A percentile compares a stretch with the other conserved stretches of the same genome.
Evolutionary conservation across 2,888 invertebrate genomes (phyloP).

Genomic region (Fragum fragum): DNA sequence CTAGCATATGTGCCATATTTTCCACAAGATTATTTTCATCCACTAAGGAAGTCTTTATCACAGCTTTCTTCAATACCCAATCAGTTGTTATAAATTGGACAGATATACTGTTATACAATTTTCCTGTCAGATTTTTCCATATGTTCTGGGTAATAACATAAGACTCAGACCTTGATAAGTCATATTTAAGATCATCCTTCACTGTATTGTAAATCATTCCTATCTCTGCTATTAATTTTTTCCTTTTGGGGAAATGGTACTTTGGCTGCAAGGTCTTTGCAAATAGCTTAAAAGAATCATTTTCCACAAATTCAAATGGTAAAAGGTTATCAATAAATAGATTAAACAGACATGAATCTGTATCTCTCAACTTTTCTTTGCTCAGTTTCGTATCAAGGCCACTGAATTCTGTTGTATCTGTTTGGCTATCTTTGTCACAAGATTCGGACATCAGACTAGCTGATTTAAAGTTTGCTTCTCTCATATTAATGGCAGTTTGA

Average conservation of each 20-base stretch:
- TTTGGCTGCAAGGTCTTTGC: conserved; percentile 58
- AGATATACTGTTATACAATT: conserved; percentile 36
- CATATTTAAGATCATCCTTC: conserved; percentile 39
- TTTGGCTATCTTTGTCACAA: conserved; percentile 42
- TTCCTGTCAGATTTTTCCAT: conserved; percentile 35
- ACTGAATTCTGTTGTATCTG: conserved; percentile 39
- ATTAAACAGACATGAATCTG: conserved; percentile 56
- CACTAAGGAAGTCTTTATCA: conserved; percentile 36
- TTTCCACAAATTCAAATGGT: conserved; percentile 62
- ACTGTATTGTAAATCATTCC: conserved; percentile 51
- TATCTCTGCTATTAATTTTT: conserved; percentile 57
- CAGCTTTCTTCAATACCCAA: conserved; percentile 48
- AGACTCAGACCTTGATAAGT: conserved; percentile 37
- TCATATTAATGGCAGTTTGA: conserved; percentile 58
- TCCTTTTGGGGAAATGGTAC: conserved; percentile 64
- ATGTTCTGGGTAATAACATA: conserved; percentile 43
- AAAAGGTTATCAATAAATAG: conserved; percentile 58
- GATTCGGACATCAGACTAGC: conserved; percentile 17
- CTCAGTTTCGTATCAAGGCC: conserved; percentile 41
- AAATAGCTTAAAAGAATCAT: conserved; percentile 61
- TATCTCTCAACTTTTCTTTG: conserved; percentile 56
- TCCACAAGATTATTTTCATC: conserved; percentile 21
- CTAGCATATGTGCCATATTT: conserved; percentile 30
- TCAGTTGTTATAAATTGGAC: conserved; percentile 46
- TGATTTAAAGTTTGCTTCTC: conserved; percentile 46